These are phyloP conservation scores for Chloroceryle amazona DNA, from an alignment of 2,797 vertebrate genomes.

Conservation along the genomic window DNA sequence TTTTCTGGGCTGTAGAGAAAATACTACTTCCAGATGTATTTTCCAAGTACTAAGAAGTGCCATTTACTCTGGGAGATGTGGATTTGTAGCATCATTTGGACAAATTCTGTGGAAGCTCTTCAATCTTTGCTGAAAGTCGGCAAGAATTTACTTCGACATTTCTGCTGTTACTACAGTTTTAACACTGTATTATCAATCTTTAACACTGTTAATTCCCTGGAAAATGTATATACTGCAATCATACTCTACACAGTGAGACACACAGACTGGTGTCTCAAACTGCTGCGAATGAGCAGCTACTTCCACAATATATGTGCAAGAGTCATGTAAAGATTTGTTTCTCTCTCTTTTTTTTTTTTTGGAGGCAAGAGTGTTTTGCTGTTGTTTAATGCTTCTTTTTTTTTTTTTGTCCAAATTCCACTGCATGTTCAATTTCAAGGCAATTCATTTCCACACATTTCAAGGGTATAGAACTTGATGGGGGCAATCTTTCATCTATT, in stretches of 20 bases:
- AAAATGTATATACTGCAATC: neutral
- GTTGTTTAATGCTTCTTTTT: neutral
- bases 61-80: conserved; percentile 31
- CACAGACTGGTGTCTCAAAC: neutral
- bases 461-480: neutral
- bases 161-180: neutral
- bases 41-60: conserved; percentile 65
- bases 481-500: neutral
- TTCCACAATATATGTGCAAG: neutral
- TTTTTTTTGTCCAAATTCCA: neutral
- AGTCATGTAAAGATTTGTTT: neutral
- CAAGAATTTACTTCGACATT: neutral
- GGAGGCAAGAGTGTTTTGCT: neutral
- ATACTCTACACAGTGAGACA: neutral
- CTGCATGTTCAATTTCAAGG: neutral
- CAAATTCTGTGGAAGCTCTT: conserved; percentile 40
- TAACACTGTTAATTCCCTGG: neutral
- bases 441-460: neutral
- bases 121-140: neutral
- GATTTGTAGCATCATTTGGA: conserved; percentile 36
- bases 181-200: neutral
- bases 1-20: conserved; percentile 69
- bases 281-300: neutral
- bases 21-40: conserved; percentile 66
- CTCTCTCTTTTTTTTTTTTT: too few species aligned